phyloP scores from a whole-genome alignment of 2,888 invertebrate genomes.

The Sinelater perroti region DNA sequence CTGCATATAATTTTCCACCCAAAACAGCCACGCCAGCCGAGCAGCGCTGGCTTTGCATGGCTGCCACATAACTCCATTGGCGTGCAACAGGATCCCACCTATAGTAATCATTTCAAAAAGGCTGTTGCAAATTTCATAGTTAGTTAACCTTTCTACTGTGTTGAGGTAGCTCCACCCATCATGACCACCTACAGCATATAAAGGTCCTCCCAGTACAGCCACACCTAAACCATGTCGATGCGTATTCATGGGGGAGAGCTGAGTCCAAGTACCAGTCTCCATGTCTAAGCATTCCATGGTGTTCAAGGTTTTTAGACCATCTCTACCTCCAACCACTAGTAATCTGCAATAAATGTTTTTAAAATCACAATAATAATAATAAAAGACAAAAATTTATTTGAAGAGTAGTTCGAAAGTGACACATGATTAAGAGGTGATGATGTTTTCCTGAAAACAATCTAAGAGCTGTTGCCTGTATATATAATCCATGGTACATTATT shows the following conservation, averaged over 20 bases:
- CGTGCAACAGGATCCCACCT: constrained; percentile 90
- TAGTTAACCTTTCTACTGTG: constrained; percentile 84
- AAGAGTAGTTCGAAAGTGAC: no score
- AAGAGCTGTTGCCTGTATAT: no score
- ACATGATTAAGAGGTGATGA: no score
- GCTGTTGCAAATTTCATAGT: no score
- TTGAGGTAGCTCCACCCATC: constrained; percentile 96
- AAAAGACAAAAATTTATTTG: no score
- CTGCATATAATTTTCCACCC: constrained; percentile 85
- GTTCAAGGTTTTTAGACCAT: constrained; percentile 93
- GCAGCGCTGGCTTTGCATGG: constrained; percentile 88
- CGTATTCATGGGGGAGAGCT: constrained; percentile 87
- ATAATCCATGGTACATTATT: no score
- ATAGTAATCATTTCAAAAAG: no score
- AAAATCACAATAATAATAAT: no score
- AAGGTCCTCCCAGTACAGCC: constrained; percentile 80
- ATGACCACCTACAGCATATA: constrained; percentile 95
- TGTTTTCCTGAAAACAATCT: no score
- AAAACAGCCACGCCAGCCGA: constrained; percentile 92
- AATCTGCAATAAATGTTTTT: constrained; percentile 61
- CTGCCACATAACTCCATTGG: constrained; percentile 89
- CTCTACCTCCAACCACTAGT: constrained; percentile 89
- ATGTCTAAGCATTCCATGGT: constrained; percentile 91
- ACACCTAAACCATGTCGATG: constrained; percentile 85
- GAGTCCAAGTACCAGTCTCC: constrained; percentile 80